Evolutionary conservation across 1,140 invertebrate genomes (phyloP), one percentile per base, ranked within the genome.

Genomic region (Aphidius ervi): DNA sequence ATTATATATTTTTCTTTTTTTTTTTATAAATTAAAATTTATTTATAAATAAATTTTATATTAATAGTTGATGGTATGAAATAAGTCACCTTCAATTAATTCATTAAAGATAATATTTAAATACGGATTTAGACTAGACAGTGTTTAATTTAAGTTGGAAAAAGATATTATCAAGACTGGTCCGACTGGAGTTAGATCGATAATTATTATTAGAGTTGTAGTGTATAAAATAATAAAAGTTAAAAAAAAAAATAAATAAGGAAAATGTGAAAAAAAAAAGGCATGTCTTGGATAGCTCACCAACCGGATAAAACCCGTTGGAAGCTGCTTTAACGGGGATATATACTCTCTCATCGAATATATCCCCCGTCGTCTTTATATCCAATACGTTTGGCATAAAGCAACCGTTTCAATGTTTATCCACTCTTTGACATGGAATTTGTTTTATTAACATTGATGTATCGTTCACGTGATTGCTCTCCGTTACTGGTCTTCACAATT

Each of bases 81-180:
- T 31, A 31, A 31, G 23, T 31, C 23, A 31, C 31, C 16, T 42
- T 39, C n/a, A 52, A 73, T 70, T 67, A 71, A 68, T 68, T 63
- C 59, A 55, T 68, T 63, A 57, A 59, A 66, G n/a, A 54, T 37
- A 42, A 37, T 58, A 60, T 61, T 39, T 46, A 55, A 62, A 70
- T 73, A 74, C 74, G 61, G 67, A 74, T 75, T 76, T 75, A 75
- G 70, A 63, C 59, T 6, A 55, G 48, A 23, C 46, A 16, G 63
- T 48, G 66, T 58, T 75, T 74, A 74, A 72, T 74, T 75, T 71
- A 73, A 68, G 67, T 23, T 67, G 66, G 66, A 68, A 74, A 74
- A 70, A 67, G 73, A 75, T 75, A 54, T 65, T 77, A 75, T 77
- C 23, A 31, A 46, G 69, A 77, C 75, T 72, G 71, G 75, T 75